A percentile compares a stretch with the other conserved stretches of the same genome.
Conservation (phyloP, 2,888 invertebrate genomes). For the Cistogaster globosa region DNA sequence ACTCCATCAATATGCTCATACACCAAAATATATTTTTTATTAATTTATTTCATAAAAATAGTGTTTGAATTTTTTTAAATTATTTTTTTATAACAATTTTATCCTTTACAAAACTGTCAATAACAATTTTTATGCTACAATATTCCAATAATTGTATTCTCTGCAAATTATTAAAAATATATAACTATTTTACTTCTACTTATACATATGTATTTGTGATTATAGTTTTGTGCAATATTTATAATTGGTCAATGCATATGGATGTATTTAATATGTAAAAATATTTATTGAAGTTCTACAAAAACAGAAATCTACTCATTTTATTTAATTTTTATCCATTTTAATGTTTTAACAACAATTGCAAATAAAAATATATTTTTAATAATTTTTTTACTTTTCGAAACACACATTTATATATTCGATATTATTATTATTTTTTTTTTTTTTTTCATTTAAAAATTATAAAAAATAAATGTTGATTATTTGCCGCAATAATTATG, state of each 20-base stretch:
- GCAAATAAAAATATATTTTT: constrained; percentile 17
- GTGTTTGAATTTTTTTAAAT: neutral
- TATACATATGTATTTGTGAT: neutral
- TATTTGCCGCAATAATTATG: constrained; percentile 71
- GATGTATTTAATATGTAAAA: constrained; percentile 38
- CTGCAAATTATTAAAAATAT: constrained; percentile 49
- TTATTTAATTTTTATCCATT: constrained; percentile 35
- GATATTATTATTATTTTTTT: neutral
- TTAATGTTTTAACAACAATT: constrained; percentile 53
- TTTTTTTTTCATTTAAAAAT: neutral
- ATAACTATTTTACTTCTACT: constrained; percentile 28
- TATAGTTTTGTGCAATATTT: constrained; percentile 25
- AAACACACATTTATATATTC: constrained; percentile 9
- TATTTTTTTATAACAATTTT: neutral
- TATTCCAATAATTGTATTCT: constrained; percentile 9
- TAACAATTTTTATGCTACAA: constrained; percentile 33
- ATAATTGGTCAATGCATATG: constrained; percentile 43
- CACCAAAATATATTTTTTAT: neutral
- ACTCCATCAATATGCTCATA: neutral
- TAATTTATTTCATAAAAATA: neutral
- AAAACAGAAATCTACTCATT: constrained; percentile 28
- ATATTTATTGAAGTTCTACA: constrained; percentile 25
- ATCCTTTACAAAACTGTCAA: neutral
- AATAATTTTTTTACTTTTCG: constrained; percentile 1
- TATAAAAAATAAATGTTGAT: constrained; percentile 57